A percentile compares a stretch with the other conserved stretches of the same genome.
Conservation (phyloP, 2,113 vertebrate species). For the Megaleporinus macrocephalus region DNA sequence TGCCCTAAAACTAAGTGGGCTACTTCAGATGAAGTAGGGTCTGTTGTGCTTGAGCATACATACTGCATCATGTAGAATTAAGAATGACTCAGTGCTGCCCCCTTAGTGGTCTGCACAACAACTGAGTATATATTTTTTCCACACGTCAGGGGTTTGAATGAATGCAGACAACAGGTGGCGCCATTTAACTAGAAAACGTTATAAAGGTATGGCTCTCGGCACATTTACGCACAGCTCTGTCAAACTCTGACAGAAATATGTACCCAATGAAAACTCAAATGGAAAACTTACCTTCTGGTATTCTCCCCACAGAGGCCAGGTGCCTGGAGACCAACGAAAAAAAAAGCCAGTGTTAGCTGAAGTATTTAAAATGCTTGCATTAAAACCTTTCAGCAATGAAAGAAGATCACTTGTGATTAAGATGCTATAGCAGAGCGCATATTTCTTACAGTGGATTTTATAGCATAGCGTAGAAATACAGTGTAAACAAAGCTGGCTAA, state of each 20-base stretch:
- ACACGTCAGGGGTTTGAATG: neutral
- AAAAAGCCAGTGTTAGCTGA: constrained; percentile 7
- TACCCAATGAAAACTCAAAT: neutral
- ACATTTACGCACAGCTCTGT: neutral
- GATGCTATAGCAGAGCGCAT: no score
- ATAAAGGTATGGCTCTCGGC: neutral
- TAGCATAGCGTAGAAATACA: no score
- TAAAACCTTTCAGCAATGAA: neutral
- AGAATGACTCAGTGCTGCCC: neutral
- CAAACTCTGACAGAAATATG: constrained; percentile 5
- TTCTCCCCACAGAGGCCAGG: constrained; percentile 68
- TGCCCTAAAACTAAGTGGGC: no score
- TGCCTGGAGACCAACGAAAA: constrained; percentile 65
- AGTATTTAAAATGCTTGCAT: neutral
- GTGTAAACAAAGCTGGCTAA: no score
- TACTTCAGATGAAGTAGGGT: no score
- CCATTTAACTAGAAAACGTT: constrained; percentile 37
- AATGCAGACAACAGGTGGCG: constrained; percentile 38
- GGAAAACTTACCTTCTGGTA: constrained; percentile 69
- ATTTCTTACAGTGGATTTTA: no score
- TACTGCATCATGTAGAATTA: no score
- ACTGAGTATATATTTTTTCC: neutral
- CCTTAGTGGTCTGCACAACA: neutral
- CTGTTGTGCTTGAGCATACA: no score
- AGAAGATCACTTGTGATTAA: neutral